Evolutionary conservation across 2,888 invertebrate species (phyloP).

Genomic region (Chymomyza fuscimana): DNA sequence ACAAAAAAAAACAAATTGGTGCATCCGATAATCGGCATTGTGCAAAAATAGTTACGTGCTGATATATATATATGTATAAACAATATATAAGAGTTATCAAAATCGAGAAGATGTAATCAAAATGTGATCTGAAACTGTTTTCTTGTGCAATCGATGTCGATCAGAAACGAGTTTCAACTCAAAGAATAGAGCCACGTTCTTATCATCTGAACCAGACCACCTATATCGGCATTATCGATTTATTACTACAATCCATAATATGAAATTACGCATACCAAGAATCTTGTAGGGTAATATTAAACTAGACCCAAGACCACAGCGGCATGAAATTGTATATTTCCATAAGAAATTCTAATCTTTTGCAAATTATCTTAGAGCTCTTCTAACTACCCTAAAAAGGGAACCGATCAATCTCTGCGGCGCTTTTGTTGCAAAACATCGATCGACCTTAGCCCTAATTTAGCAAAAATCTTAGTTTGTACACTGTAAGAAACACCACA

Average conservation of each 20-base stretch:
- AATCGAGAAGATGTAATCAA: too few relatives aligned
- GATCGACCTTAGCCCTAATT: slow-evolving; percentile 50
- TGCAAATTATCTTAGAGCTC: slow-evolving; percentile 38
- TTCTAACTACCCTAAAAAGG: not conserved
- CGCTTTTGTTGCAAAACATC: slow-evolving; percentile 41
- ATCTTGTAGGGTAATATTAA: slow-evolving; percentile 52
- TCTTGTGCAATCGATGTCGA: not conserved
- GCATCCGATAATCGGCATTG: too few relatives aligned
- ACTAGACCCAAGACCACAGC: slow-evolving; percentile 39
- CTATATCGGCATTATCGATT: not conserved
- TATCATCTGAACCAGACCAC: not conserved
- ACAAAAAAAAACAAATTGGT: too few relatives aligned
- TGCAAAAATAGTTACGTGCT: too few relatives aligned
- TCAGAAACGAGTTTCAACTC: too few relatives aligned
- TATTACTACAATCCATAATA: slow-evolving; percentile 5
- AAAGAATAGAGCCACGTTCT: not conserved
- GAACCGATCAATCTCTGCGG: slow-evolving; percentile 39
- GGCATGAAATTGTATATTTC: slow-evolving; percentile 56
- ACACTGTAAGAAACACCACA: not conserved
- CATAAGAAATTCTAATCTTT: slow-evolving; percentile 16
- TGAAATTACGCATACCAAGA: slow-evolving; percentile 38
- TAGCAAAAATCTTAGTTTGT: slow-evolving; percentile 48
- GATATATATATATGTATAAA: too few relatives aligned
- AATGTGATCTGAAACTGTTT: too few relatives aligned
- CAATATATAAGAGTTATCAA: too few relatives aligned